A percentile compares a stretch with the other conserved stretches of the same genome.
Evolutionary conservation across 2,888 invertebrate species (phyloP).

Genomic region (Melieria picta): DNA sequence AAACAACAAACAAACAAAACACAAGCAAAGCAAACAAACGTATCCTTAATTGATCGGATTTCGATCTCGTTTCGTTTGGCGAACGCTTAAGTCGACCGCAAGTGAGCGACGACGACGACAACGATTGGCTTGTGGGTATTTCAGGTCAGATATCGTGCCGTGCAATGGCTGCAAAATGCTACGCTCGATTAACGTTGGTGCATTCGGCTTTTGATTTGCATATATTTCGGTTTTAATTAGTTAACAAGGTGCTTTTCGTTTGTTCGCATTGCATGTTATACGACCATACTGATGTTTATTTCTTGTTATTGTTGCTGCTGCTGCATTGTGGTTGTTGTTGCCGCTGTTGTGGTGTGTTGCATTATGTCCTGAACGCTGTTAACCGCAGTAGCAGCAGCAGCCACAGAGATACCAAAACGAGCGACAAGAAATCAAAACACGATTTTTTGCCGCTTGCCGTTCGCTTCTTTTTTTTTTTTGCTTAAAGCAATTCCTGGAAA

Average conservation of each 20-base stretch:
- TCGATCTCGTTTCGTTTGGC: constrained; percentile 35
- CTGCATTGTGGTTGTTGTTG: constrained; percentile 22
- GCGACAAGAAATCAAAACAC: constrained; percentile 8
- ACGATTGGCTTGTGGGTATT: neutral
- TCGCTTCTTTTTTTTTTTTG: too few relatives aligned
- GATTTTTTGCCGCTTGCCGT: neutral
- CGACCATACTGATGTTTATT: constrained; percentile 19
- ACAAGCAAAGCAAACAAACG: constrained; percentile 33
- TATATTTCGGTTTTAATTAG: constrained; percentile 64
- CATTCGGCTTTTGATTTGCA: constrained; percentile 57
- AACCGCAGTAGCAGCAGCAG: constrained; percentile 28
- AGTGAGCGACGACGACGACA: constrained; percentile 36
- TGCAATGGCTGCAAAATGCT: neutral
- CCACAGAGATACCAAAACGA: too few relatives aligned
- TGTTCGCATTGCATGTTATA: constrained; percentile 58
- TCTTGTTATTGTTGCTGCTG: constrained; percentile 1
- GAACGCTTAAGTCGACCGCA: neutral
- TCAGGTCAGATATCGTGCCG: neutral
- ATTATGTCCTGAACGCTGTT: constrained; percentile 25
- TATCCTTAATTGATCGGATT: constrained; percentile 53
- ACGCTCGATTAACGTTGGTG: constrained; percentile 13
- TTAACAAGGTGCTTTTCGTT: constrained; percentile 62
- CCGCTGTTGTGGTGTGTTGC: constrained; percentile 10
- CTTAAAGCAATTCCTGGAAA: too few relatives aligned
- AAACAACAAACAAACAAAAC: constrained; percentile 11